A percentile compares a stretch with the other conserved stretches of the same genome.
phyloP scores from a whole-genome alignment of 2,888 invertebrate genomes.

The Matsumyia berberina region DNA sequence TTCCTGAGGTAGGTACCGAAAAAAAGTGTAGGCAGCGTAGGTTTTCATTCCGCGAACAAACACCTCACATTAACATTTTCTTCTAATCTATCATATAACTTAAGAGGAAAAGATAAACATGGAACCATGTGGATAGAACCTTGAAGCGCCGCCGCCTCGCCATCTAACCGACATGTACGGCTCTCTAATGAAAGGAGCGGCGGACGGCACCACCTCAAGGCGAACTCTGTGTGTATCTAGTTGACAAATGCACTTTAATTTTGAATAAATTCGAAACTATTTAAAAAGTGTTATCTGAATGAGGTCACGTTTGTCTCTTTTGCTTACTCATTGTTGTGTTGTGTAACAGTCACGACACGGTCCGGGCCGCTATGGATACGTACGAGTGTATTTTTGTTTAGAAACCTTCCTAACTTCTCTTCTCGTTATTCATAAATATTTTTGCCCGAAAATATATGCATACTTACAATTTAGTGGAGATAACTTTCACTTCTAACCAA shows the following conservation, averaged over 20 bases:
- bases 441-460: conserved; percentile 14
- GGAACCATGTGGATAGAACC: conserved; percentile 18
- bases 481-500: conserved; percentile 54
- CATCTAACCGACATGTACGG: background rate
- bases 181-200: conserved; percentile 45
- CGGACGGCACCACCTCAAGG: conserved; percentile 27
- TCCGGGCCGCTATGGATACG: background rate
- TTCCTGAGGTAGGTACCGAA: background rate
- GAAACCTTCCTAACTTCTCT: background rate
- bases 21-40: conserved; percentile 24
- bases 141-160: conserved; percentile 17
- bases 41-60: conserved; percentile 44
- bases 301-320: conserved; percentile 45
- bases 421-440: conserved; percentile 40
- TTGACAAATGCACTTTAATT: conserved; percentile 54
- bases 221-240: conserved; percentile 14
- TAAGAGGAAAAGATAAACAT: conserved; percentile 45
- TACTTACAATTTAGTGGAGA: conserved; percentile 31
- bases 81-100: conserved; percentile 42
- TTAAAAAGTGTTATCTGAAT: conserved; percentile 38
- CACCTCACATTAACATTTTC: conserved; percentile 41
- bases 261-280: conserved; percentile 52
- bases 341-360: conserved; percentile 25
- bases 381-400: background rate
- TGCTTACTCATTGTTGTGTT: conserved; percentile 35